Base-by-base conservation (phyloP, 2,797 vertebrate species). In the Manis javanica region DNA sequence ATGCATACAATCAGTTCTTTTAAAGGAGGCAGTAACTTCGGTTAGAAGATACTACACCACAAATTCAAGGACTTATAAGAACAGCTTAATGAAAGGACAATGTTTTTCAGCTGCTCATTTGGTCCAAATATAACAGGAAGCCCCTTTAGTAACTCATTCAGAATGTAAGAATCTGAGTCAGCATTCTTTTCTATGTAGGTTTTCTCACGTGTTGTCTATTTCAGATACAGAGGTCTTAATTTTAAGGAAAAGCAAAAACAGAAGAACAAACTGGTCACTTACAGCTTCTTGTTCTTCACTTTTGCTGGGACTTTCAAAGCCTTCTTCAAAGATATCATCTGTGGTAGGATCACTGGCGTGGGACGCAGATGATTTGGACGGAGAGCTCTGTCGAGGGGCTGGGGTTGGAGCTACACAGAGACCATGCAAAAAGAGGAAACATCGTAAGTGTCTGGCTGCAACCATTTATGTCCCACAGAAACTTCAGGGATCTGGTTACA, bases 281-380 rank as follows among this genome's bases (percentile, higher is more conserved):
- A 99, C 99, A 98, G 99, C 98, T 90, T 99, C 99, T 95, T 98
- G 99, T 97, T 99, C 99, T 99, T 99, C 99, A 63, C 99, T 99
- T 98, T 99, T 99, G 98, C 99, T 99, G 26, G 99, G 99, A 97
- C 99, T 99, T 98, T 99, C 99, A 98, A 99, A 99, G 3, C 99
- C 99, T 98, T 99, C 99, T 96, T 99, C 99, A 8, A 99, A 99
- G 55, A 99, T 99, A 98, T 99, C 99, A 0, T 99, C 99, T 77
- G 99, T 98, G 94, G 99, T 99, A 66, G 99, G 98, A 89, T 99
- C 99, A 81, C 99, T 99, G 97, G 99, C 99, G 9, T 99, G 99
- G 81, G 99, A 99, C 69, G 99, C 99, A 66, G 99, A 99, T 94
- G 99, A 99, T 98, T 99, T 99, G 71, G 99, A 99, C 71, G 99